Evolutionary conservation across 2,113 vertebrate genomes (phyloP), one percentile per base, ranked within the genome.

Genomic region (Tiliqua scincoides): DNA sequence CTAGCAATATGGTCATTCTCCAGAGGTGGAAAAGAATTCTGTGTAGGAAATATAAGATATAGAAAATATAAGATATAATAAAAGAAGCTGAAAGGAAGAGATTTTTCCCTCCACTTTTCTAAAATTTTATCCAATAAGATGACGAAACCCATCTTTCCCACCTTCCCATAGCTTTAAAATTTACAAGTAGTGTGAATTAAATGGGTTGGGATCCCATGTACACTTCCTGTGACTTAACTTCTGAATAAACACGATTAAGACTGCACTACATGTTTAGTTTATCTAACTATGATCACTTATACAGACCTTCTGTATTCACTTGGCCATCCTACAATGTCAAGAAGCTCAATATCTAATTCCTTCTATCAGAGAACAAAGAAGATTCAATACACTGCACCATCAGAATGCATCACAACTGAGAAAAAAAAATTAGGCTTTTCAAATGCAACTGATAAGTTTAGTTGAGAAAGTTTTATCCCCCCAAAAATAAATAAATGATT

Each of bases 401-500:
- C n/a, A n/a, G n/a, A n/a, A n/a, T n/a, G n/a, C n/a, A n/a, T 40
- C 65, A 80, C 59, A 73, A 89, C 84, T 61, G 54, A 83, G 89
- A 77, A 67, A 91, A 88, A 83, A n/a, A n/a, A 90, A 91, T 85
- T 84, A 61, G 61, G 0, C 0, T 89, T 91, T 91, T n/a, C 57
- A 90, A 93, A 93, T 0, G 0, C 67, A 81, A 78, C 23, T 90
- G 62, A 89, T 72, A 5, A 40, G 40, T 72, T 40, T 23, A 10
- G 35, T 21, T 68, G 65, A 68, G 9, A 68, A 15, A 32, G 54
- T 57, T 57, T 57, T 6, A 57, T 57, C 54, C n/a, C n/a, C n/a
- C n/a, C 12, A 14, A 68, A 68, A 67, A 10, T 5, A 0, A 17
- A 87, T 65, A 54, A 86, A 61, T 76, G 79, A 88, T 37, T 62